These are phyloP conservation scores for Aphidius ervi DNA, from an alignment of 1,140 invertebrate genomes.

Conservation along the genomic window DNA sequence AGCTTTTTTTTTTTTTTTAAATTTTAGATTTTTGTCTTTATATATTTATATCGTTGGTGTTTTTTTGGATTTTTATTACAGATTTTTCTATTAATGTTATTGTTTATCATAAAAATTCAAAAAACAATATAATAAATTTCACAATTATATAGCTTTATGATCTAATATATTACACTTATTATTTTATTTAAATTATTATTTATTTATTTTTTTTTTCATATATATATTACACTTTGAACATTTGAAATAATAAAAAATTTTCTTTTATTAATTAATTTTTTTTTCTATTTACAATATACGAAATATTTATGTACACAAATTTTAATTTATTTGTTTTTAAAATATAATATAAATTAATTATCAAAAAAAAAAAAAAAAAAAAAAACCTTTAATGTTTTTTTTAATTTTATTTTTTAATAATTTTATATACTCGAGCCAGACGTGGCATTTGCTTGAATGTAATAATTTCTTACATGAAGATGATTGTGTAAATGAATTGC, in stretches of 20 bases:
- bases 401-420: slow-evolving; percentile 25
- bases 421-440: slow-evolving; percentile 41
- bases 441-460: slow-evolving; percentile 40
- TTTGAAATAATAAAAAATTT: slow-evolving; percentile 31
- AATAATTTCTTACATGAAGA: slow-evolving; percentile 47
- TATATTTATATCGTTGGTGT: background rate
- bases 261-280: background rate
- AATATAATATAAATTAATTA: too few species aligned
- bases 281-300: slow-evolving; percentile 29
- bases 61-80: slow-evolving; percentile 5
- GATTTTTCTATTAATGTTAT: slow-evolving; percentile 1
- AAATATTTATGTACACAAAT: slow-evolving; percentile 25
- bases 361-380: background rate
- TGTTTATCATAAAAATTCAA: background rate
- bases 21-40: background rate
- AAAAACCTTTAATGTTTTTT: slow-evolving; percentile 20
- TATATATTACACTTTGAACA: slow-evolving; percentile 47
- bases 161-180: slow-evolving; percentile 28
- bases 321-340: background rate
- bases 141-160: slow-evolving; percentile 13
- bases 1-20: slow-evolving; percentile 1
- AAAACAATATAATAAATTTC: slow-evolving; percentile 12
- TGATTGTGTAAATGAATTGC: slow-evolving; percentile 46
- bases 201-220: too few species aligned
- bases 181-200: slow-evolving; percentile 4